Evolutionary conservation across 2,113 vertebrate genomes (phyloP).

Genomic region (Malurus alboscapulatus): DNA sequence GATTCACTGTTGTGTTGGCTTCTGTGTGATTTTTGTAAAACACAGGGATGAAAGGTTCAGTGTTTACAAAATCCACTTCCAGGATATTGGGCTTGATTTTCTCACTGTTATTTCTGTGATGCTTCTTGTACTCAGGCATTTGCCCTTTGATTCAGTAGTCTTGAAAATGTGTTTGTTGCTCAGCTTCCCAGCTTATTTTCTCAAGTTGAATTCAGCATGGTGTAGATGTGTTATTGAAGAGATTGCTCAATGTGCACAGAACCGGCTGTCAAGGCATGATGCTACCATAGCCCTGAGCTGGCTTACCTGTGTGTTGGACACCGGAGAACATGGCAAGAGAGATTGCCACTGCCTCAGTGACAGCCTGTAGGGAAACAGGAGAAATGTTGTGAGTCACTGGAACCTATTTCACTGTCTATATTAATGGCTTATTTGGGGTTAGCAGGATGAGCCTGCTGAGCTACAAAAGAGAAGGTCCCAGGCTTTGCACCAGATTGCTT

Average conservation of each 20-base stretch:
- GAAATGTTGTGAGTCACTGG: neutral
- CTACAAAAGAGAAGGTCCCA: neutral
- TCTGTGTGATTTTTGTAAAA: slow-evolving; percentile 39
- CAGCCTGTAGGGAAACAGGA: neutral
- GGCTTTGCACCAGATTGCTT: neutral
- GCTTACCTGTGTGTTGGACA: neutral
- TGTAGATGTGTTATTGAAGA: neutral
- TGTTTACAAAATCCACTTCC: slow-evolving; percentile 17
- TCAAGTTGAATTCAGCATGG: neutral
- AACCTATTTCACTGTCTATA: slow-evolving; percentile 12
- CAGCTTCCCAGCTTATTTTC: neutral
- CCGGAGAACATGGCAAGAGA: neutral
- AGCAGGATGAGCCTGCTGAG: neutral
- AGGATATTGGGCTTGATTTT: neutral
- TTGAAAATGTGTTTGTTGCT: neutral
- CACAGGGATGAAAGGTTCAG: neutral
- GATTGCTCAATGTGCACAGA: neutral
- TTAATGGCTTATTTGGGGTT: slow-evolving; percentile 6
- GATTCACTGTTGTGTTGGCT: slow-evolving; percentile 28
- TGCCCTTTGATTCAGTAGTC: neutral
- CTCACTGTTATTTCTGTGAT: neutral
- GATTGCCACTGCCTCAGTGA: neutral
- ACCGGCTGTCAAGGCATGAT: neutral
- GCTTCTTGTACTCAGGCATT: neutral
- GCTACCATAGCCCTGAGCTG: neutral